phyloP scores from a whole-genome alignment of 2,797 vertebrate genomes.

The Pangasius larnaudii region DNA sequence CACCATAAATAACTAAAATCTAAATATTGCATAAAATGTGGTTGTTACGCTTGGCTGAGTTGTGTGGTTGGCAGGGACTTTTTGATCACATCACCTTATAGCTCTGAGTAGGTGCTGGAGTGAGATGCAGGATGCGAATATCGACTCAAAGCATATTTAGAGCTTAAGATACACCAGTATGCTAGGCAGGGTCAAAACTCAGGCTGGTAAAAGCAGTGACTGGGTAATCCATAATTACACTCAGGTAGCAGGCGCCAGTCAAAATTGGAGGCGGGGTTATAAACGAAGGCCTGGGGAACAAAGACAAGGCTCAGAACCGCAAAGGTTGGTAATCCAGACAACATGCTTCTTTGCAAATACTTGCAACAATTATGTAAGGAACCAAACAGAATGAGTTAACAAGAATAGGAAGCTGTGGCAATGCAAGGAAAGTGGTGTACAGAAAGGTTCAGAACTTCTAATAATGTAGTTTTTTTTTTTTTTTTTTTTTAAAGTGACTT shows the following conservation, averaged over 20 bases:
- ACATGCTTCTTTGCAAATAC: background rate
- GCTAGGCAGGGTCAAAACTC: background rate
- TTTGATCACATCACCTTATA: background rate
- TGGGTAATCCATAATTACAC: background rate
- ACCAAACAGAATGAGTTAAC: background rate
- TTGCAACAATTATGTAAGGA: background rate
- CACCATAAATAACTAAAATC: background rate
- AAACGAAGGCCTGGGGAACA: background rate
- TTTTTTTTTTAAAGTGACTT: too few relatives aligned
- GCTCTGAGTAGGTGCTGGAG: background rate
- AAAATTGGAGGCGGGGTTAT: background rate
- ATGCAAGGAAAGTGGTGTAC: background rate
- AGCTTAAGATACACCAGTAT: background rate
- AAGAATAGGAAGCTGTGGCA: background rate
- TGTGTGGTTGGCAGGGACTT: background rate
- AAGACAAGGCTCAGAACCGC: background rate
- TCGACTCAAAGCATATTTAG: background rate
- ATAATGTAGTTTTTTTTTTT: background rate
- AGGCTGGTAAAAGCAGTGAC: background rate
- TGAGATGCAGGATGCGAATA: background rate
- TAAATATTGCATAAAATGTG: background rate
- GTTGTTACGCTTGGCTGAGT: conserved; percentile 3
- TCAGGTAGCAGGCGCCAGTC: background rate
- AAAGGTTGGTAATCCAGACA: background rate
- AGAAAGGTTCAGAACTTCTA: background rate